phyloP scores from a whole-genome alignment of 2,797 vertebrate species.

The Triplophysa yarkandensis region DNA sequence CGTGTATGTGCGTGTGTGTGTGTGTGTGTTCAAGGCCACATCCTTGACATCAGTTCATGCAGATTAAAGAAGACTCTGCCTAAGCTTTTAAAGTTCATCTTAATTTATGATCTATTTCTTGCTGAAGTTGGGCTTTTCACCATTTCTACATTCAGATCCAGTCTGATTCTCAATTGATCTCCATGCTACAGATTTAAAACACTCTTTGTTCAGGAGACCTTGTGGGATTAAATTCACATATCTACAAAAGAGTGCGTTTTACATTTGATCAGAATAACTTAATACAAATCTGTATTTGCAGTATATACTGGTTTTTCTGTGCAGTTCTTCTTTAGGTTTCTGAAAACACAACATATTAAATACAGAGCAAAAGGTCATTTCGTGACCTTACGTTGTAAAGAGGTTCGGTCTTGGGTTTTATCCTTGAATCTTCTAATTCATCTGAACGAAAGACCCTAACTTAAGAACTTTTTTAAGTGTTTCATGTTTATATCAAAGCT shows the following conservation, averaged over 20 bases:
- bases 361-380: not conserved
- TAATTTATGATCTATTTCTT: not conserved
- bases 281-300: not conserved
- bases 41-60: not conserved
- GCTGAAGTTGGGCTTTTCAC: not conserved
- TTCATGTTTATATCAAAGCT: too few relatives aligned
- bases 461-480: too few relatives aligned
- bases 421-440: not conserved
- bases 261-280: not conserved
- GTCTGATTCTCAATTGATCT: not conserved
- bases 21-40: not conserved
- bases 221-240: not conserved
- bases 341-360: not conserved
- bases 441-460: not conserved
- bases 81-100: not conserved
- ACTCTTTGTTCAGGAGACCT: not conserved
- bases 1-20: slow-evolving; percentile 5
- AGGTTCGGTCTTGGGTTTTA: not conserved
- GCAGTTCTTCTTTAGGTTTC: not conserved
- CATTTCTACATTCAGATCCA: slow-evolving; percentile 10
- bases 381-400: not conserved
- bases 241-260: not conserved
- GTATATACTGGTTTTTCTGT: too few relatives aligned
- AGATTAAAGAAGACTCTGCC: not conserved
- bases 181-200: not conserved